Percentiles rank a stretch among this genome's conserved stretches.
phyloP scores from a whole-genome alignment of 2,113 vertebrate species.

The Chloropsis hardwickii region DNA sequence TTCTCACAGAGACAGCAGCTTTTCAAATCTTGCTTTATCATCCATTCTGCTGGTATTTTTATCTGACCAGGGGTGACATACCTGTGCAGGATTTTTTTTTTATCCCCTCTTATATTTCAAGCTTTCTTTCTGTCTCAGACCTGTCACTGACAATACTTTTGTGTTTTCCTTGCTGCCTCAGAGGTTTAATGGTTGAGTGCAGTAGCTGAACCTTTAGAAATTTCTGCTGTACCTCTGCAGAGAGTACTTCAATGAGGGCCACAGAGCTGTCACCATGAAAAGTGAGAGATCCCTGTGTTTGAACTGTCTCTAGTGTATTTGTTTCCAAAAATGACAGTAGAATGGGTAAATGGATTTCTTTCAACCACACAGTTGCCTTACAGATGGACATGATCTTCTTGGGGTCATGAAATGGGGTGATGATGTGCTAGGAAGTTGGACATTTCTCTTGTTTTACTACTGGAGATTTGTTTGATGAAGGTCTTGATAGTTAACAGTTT shows the following conservation, averaged over 20 bases:
- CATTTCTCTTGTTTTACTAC: not conserved
- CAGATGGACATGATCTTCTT: not conserved
- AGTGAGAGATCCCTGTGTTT: not conserved
- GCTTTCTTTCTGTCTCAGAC: conserved; percentile 49
- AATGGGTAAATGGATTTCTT: conserved; percentile 9
- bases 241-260: not conserved
- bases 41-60: conserved; percentile 24
- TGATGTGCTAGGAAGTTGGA: not conserved
- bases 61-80: not conserved
- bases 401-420: not conserved
- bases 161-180: conserved; percentile 39
- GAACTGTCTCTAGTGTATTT: conserved; percentile 9
- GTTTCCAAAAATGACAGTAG: not conserved
- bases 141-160: conserved; percentile 52
- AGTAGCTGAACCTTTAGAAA: conserved; percentile 36
- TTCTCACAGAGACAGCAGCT: not conserved
- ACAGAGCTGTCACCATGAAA: not conserved
- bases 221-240: not conserved
- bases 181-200: conserved; percentile 45
- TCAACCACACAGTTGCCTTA: not conserved
- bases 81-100: conserved; percentile 45
- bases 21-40: conserved; percentile 16
- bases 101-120: conserved; percentile 57
- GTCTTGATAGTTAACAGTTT: not conserved
- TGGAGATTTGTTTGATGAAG: not conserved